Evolutionary conservation across 2,888 invertebrate species (phyloP).

Genomic region (Listrodromus nycthemerus): DNA sequence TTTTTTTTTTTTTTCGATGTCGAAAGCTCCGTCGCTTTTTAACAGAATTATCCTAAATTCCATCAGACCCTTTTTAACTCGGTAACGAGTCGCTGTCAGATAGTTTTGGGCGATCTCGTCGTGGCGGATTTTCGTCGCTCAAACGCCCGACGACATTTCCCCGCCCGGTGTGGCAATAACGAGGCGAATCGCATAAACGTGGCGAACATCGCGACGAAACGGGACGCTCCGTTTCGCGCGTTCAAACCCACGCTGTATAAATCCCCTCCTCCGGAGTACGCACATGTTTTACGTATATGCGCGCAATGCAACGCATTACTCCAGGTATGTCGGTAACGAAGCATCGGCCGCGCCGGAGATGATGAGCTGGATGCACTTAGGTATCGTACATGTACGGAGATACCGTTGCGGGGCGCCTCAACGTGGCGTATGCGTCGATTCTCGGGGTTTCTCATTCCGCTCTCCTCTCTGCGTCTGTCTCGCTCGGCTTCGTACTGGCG

Average conservation of each 20-base stretch:
- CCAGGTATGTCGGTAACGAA: slow-evolving; percentile 48
- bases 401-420: slow-evolving; percentile 40
- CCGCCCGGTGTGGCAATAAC: background rate
- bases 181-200: slow-evolving; percentile 28
- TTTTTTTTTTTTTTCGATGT: too few relatives aligned
- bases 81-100: slow-evolving; percentile 32
- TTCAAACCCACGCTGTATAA: slow-evolving; percentile 43
- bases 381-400: slow-evolving; percentile 15
- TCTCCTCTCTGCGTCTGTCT: slow-evolving; percentile 37
- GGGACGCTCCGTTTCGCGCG: slow-evolving; percentile 12
- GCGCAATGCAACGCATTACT: slow-evolving; percentile 12
- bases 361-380: slow-evolving; percentile 40
- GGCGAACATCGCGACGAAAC: slow-evolving; percentile 16
- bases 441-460: slow-evolving; percentile 33
- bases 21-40: too few relatives aligned
- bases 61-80: background rate
- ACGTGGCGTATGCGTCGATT: slow-evolving; percentile 45
- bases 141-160: background rate
- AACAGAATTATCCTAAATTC: too few relatives aligned
- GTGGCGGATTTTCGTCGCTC: background rate
- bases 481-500: slow-evolving; percentile 58
- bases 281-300: background rate
- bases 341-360: slow-evolving; percentile 42
- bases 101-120: slow-evolving; percentile 5
- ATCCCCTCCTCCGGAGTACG: background rate